phyloP scores from a whole-genome alignment of 1,140 invertebrate species.

The Drosophila bocqueti region DNA sequence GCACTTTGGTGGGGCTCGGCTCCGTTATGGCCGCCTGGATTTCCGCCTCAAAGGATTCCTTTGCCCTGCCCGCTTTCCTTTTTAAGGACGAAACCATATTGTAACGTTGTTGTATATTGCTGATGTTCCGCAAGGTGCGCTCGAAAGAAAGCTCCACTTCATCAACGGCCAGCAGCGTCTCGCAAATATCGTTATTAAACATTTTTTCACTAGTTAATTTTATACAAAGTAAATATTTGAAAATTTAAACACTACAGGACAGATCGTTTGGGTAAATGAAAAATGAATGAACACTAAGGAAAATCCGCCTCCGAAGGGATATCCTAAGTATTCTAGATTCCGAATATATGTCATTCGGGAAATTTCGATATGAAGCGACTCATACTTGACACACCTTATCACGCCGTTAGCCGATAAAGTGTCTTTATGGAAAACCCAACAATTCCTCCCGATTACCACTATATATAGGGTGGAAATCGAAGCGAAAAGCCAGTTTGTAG shows the following conservation, averaged over 20 bases:
- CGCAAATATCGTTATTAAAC: slow-evolving; percentile 22
- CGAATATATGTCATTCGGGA: slow-evolving; percentile 23
- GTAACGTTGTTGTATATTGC: slow-evolving; percentile 48
- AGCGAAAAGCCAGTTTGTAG: slow-evolving; percentile 17
- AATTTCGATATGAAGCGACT: slow-evolving; percentile 32
- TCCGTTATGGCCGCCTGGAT: slow-evolving; percentile 57
- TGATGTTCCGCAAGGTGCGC: slow-evolving; percentile 34
- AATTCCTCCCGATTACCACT: not conserved
- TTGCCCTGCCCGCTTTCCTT: not conserved
- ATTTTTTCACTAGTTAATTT: slow-evolving; percentile 55
- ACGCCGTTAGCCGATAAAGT: slow-evolving; percentile 10
- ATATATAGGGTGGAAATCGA: slow-evolving; percentile 18
- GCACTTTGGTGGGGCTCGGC: slow-evolving; percentile 7
- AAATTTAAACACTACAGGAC: not conserved
- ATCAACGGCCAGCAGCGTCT: slow-evolving; percentile 47
- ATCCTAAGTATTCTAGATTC: not conserved
- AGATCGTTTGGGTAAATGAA: not conserved
- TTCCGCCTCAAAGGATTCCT: slow-evolving; percentile 43
- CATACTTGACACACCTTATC: slow-evolving; percentile 18
- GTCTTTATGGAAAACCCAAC: slow-evolving; percentile 17
- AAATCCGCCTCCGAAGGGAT: not conserved
- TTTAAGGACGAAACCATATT: slow-evolving; percentile 23
- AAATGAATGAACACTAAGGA: not conserved
- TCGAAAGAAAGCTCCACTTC: slow-evolving; percentile 49
- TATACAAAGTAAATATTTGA: not conserved